Conservation (phyloP, 2,113 vertebrate genomes). For the Furnarius figulus region DNA sequence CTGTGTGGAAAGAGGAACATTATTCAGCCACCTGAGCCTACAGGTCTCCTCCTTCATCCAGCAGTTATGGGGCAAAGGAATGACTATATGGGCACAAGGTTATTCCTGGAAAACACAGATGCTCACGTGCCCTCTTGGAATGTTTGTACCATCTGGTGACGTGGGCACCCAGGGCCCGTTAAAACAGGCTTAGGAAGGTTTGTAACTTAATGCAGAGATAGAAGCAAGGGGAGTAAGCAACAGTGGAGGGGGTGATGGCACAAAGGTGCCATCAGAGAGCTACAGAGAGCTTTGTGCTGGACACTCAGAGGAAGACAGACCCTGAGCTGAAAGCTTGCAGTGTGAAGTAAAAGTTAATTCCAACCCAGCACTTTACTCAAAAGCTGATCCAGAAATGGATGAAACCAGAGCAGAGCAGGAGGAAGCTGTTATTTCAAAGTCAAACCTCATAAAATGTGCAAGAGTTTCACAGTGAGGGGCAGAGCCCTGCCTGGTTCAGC, state of each 20-base stretch:
- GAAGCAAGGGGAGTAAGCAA: not conserved
- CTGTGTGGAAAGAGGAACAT: not conserved
- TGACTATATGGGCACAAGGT: fast-evolving
- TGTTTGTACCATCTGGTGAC: not conserved
- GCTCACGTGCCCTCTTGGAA: not conserved
- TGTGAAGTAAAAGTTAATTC: not conserved
- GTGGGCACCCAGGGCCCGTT: not conserved
- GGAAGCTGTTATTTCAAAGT: not conserved
- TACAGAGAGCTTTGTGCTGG: not conserved
- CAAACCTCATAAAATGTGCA: not conserved
- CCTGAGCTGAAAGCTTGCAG: not conserved
- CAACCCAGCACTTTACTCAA: not conserved
- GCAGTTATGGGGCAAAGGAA: not conserved
- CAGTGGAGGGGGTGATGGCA: fast-evolving
- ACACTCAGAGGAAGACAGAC: not conserved
- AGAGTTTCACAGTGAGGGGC: not conserved
- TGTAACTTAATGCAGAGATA: not conserved
- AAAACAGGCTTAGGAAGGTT: not conserved
- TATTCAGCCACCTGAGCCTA: not conserved
- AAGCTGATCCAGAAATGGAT: not conserved
- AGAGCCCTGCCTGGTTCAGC: not conserved
- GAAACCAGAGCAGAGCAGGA: not conserved
- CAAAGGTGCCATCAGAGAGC: too few relatives aligned
- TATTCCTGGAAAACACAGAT: not conserved
- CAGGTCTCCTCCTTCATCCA: not conserved